Percentiles rank a stretch among this genome's conserved stretches.
Conservation (phyloP, 2,113 vertebrate genomes). For the Anarrhichthys ocellatus region DNA sequence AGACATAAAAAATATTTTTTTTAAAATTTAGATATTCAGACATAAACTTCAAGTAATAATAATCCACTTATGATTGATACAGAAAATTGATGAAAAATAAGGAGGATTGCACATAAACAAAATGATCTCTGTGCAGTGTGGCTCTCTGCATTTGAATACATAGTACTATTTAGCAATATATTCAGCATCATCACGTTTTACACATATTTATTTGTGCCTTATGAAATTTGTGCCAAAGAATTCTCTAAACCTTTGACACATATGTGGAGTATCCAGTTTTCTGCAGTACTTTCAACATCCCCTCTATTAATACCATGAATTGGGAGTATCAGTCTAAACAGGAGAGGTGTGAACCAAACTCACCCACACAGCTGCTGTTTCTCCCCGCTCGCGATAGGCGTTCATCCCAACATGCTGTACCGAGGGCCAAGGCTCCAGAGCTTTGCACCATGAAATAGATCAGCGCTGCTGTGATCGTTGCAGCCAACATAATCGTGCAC, state of each 20-base stretch:
- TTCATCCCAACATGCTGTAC: slow-evolving; percentile 76
- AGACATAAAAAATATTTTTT: not conserved
- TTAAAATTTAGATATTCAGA: not conserved
- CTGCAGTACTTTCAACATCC: not conserved
- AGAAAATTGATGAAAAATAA: not conserved
- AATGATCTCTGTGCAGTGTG: not conserved
- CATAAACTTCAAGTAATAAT: not conserved
- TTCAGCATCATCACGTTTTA: not conserved
- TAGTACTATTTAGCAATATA: not conserved
- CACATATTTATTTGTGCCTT: not conserved
- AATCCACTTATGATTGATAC: too few relatives aligned
- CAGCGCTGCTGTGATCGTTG: slow-evolving; percentile 76
- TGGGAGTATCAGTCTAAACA: not conserved
- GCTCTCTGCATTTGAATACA: not conserved
- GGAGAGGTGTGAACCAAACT: slow-evolving; percentile 72
- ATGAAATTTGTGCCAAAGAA: not conserved
- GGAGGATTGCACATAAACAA: not conserved
- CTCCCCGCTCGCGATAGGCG: slow-evolving; percentile 57
- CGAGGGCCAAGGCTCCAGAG: slow-evolving; percentile 38
- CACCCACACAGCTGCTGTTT: slow-evolving; percentile 85
- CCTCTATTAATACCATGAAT: not conserved
- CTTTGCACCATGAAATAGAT: slow-evolving; percentile 77
- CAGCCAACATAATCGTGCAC: slow-evolving; percentile 84
- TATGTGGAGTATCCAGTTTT: not conserved
- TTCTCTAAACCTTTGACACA: not conserved